Evolutionary conservation across 2,888 invertebrate species (phyloP).

Genomic region (Teinopalpus imperialis): DNA sequence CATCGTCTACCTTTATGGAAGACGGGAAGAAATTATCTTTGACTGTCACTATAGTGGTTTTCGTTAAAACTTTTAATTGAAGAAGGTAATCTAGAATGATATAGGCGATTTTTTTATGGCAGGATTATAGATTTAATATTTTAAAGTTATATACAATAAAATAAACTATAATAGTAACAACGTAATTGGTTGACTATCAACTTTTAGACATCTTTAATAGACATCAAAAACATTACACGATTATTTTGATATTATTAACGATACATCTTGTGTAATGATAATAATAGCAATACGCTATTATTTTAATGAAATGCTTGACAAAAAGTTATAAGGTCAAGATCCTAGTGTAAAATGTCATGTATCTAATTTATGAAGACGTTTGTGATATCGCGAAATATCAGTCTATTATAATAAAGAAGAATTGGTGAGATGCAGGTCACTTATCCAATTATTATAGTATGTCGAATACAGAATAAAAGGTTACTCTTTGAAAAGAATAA

Average conservation of each 20-base stretch:
- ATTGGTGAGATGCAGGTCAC: constrained; percentile 11
- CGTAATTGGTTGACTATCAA: too few species aligned
- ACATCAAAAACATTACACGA: background rate
- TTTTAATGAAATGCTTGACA: constrained; percentile 20
- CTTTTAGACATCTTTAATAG: constrained; percentile 6
- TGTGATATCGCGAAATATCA: constrained; percentile 17
- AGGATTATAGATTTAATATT: too few species aligned
- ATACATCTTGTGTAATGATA: constrained; percentile 2
- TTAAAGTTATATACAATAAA: too few species aligned
- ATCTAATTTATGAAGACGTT: constrained; percentile 18
- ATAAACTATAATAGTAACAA: too few species aligned
- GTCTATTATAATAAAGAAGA: constrained; percentile 18
- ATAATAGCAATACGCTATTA: constrained; percentile 14
- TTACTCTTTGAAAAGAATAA: constrained; percentile 1
- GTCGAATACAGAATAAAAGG: constrained; percentile 2
- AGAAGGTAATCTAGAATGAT: too few species aligned
- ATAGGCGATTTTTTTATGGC: too few species aligned
- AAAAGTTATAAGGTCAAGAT: constrained; percentile 26
- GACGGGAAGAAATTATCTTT: too few species aligned
- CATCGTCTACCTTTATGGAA: too few species aligned
- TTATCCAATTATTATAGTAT: background rate
- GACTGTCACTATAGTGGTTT: too few species aligned
- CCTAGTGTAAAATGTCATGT: constrained; percentile 22
- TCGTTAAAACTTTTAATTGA: too few species aligned
- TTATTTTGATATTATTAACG: too few species aligned